Evolutionary conservation across 2,888 invertebrate genomes (phyloP).

Genomic region (Oxycera nigricornis): DNA sequence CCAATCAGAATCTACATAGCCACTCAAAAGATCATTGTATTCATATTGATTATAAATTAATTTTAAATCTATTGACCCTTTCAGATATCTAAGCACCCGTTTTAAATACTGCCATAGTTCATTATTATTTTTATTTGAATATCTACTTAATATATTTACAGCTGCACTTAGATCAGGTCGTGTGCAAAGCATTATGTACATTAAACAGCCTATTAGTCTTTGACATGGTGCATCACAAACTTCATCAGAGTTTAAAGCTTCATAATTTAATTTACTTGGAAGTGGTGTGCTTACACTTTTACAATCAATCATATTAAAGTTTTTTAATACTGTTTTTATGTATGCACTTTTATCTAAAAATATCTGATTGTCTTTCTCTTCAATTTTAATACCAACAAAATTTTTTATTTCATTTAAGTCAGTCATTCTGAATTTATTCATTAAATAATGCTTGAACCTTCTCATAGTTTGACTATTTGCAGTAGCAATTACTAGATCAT

Average conservation of each 20-base stretch:
- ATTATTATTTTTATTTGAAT: conserved; percentile 49
- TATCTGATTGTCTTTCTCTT: conserved; percentile 40
- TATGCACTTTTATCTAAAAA: conserved; percentile 45
- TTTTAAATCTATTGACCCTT: conserved; percentile 29
- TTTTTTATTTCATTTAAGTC: conserved; percentile 48
- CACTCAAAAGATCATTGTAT: too few species aligned
- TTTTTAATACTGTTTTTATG: conserved; percentile 48
- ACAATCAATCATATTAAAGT: too few species aligned
- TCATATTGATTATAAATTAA: too few species aligned
- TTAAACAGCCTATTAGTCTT: conserved; percentile 48
- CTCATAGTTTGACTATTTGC: conserved; percentile 44
- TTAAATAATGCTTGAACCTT: conserved; percentile 48
- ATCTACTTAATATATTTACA: conserved; percentile 36
- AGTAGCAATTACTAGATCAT: conserved; percentile 49
- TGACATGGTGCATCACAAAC: conserved; percentile 48
- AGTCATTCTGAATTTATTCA: conserved; percentile 47
- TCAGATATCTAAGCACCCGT: too few species aligned
- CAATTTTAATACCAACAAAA: conserved; percentile 48
- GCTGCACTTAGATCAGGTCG: conserved; percentile 44
- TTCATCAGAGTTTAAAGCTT: conserved; percentile 48
- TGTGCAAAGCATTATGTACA: conserved; percentile 47
- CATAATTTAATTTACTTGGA: too few species aligned
- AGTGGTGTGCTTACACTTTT: too few species aligned
- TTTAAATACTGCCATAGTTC: too few species aligned
- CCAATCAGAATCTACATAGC: too few species aligned